Evolutionary conservation across 2,888 invertebrate species (phyloP), one percentile per base, ranked within the genome.

Genomic region (Zygaena filipendulae): DNA sequence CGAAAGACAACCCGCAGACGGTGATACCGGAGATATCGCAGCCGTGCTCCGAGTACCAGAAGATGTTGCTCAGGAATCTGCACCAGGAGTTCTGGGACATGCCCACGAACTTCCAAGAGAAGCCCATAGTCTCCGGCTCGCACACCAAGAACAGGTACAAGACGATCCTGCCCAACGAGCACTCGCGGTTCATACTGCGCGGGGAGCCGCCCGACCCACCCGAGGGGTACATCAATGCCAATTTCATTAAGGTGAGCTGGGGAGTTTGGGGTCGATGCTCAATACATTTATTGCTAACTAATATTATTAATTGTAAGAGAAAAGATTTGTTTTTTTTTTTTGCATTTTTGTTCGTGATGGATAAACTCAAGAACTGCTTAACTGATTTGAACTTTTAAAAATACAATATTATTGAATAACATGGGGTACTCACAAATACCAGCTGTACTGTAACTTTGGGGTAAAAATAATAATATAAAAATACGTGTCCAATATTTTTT

Each of bases 11-110:
- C 24, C 71, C 72, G 0, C 72, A 77, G 27, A 67, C 60, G 62
- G 54, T 52, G 2, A 58, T 75, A 4, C 74, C 75, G 0, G 72
- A 72, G 0, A 32, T 52, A 1, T 52, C 64, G 1, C 60, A 71
- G 32, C 83, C 85, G 0, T 82, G 83, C 28, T 84, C 82, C 1
- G 84, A 86, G 32, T 84, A 84, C 44, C 82, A 87, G 67, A 84
- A 84, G 42, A 74, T 77, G 42, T 56, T 87, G 36, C 64, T 88
- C 25, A 71, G 86, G 22, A 86, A 84, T 38, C 58, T 96, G 28
- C 74, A 75, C 30, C 90, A 92, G 50, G 95, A 96, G 61, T 96
- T 96, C 58, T 95, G 95, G 95, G 94, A 95, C 62, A 87, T 96
- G 51, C 95, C 95, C 0, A 84, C 92, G 35, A 96, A 96, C 66